Evolutionary conservation across 1,140 invertebrate species (phyloP), one percentile per base, ranked within the genome.

Genomic region (Bombus sibiricus): DNA sequence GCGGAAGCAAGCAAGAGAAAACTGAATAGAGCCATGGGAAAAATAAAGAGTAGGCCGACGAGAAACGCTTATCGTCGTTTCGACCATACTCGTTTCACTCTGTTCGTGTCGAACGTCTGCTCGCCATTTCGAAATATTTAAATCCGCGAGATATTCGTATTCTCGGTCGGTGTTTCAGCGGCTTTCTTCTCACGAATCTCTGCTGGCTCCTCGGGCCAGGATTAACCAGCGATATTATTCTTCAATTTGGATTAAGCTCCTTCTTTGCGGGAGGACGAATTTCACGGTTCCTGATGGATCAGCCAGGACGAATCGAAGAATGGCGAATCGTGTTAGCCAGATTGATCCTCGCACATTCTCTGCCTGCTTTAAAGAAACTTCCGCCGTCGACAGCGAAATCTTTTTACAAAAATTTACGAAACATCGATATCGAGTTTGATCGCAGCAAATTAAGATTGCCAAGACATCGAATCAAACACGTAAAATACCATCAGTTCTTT

Each of bases 141-240:
- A 89, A 89, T 90, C 69, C 69, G 25, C 32, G 25, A 62, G 37
- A 74, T 41, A n/a, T 80, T 62, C 79, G 37, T 53, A 83, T 80
- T 41, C 22, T 47, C 62, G 43, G 59, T 59, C 53, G 53, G 8
- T 73, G 71, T 88, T 79, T 53, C 77, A 41, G 34, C 62, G 77
- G 71, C 69, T 71, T 82, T 71, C 79, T 39, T 85, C 80, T 34
- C 22, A 64, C 57, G 72, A 72, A 87, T 73, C 66, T 59, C 78
- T 28, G 0, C 6, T 13, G 59, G 39, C 62, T 89, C 82, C 64
- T 87, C 80, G 71, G 69, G 32, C 53, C 34, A 69, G 83, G 86
- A 90, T 90, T 90, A 90, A 85, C 82, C 43, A 64, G 28, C 39
- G 88, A 90, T 90, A 90, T 90, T 90, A 90, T 90, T 90, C 89